Evolutionary conservation across 2,797 vertebrate genomes (phyloP).

Genomic region (Lepus townsendii): DNA sequence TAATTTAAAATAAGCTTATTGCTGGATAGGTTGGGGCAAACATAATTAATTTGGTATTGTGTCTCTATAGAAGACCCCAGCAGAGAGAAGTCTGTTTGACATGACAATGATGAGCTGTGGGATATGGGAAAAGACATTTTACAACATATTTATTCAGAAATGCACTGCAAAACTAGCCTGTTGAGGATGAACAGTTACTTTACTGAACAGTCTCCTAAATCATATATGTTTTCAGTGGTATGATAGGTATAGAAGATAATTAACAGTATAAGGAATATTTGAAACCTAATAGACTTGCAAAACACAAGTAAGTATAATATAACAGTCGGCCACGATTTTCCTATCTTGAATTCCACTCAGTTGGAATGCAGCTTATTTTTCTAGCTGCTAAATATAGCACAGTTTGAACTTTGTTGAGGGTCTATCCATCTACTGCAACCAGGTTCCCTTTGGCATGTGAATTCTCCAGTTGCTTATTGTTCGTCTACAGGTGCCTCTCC

Average conservation of each 20-base stretch:
- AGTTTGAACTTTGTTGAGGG: conserved; percentile 27
- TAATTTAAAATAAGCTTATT: conserved; percentile 54
- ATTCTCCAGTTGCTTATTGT: conserved; percentile 34
- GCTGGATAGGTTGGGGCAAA: background rate
- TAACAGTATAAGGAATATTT: conserved; percentile 39
- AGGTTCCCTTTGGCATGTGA: conserved; percentile 10
- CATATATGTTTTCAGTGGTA: conserved; percentile 44
- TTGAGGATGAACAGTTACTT: conserved; percentile 41
- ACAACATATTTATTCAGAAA: conserved; percentile 72
- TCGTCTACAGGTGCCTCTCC: background rate
- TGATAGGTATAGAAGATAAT: conserved; percentile 59
- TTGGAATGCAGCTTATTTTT: conserved; percentile 45
- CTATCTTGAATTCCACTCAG: conserved; percentile 12
- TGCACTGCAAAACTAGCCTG: conserved; percentile 46
- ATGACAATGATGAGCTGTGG: conserved; percentile 51
- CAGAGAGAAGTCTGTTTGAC: conserved; percentile 42
- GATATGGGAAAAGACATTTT: conserved; percentile 60
- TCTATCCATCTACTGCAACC: background rate
- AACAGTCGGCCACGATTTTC: conserved; percentile 18
- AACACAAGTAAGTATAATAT: background rate
- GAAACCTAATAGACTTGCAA: conserved; percentile 72
- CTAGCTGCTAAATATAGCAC: conserved; percentile 34
- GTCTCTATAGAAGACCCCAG: conserved; percentile 54
- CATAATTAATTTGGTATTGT: conserved; percentile 58
- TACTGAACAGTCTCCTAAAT: background rate